These are phyloP conservation scores for Sebastes vulpes DNA, from an alignment of 2,797 vertebrate genomes.

Conservation along the genomic window DNA sequence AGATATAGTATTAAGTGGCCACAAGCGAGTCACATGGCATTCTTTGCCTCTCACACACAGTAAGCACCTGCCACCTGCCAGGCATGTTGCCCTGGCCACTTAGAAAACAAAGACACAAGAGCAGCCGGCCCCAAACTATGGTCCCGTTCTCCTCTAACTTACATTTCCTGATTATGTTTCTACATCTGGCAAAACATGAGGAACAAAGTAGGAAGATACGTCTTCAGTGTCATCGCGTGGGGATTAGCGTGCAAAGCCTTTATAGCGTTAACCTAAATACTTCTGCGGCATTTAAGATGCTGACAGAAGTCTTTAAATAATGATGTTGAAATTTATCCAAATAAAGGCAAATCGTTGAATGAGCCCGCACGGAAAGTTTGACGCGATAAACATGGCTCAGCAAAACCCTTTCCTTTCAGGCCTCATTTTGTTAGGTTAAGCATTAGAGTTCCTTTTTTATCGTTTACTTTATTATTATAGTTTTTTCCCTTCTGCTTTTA, in stretches of 20 bases:
- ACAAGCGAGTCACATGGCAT: conserved; percentile 29
- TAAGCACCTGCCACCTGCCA: conserved; percentile 47
- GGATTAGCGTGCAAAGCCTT: conserved; percentile 64
- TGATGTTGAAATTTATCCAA: conserved; percentile 36
- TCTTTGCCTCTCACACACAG: conserved; percentile 33
- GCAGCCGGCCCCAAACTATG: not conserved
- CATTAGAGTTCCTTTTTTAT: not conserved
- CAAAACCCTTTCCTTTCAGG: not conserved
- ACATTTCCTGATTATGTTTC: conserved; percentile 52
- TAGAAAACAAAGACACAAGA: conserved; percentile 59
- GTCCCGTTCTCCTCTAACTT: conserved; percentile 30
- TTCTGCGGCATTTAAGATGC: conserved; percentile 41
- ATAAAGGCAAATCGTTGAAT: conserved; percentile 16
- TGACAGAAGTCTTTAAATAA: conserved; percentile 58
- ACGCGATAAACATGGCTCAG: not conserved
- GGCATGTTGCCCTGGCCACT: conserved; percentile 52
- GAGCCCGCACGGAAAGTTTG: not conserved
- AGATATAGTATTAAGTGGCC: conserved; percentile 19
- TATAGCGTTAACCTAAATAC: conserved; percentile 61
- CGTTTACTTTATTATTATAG: not conserved
- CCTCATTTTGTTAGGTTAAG: not conserved
- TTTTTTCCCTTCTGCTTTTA: not conserved
- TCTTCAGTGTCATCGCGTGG: conserved; percentile 51
- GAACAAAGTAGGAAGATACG: conserved; percentile 21
- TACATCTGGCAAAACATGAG: conserved; percentile 47